These are phyloP conservation scores for Hozukius guyotensis DNA, from an alignment of 2,797 vertebrate species.

Conservation along the genomic window DNA sequence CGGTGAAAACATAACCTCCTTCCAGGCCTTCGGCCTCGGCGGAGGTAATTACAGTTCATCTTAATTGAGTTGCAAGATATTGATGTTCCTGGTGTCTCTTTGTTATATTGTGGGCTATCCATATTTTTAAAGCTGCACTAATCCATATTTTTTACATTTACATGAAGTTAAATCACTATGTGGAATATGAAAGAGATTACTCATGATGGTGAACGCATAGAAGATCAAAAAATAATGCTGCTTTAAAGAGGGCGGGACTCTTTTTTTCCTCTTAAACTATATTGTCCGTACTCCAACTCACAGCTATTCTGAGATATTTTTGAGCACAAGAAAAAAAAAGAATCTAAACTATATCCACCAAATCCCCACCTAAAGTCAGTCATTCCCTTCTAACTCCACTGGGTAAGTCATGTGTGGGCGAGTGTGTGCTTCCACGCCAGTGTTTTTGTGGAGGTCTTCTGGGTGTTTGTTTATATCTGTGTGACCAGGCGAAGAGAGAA, in stretches of 20 bases:
- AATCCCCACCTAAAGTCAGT: constrained; percentile 43
- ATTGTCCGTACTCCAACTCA: neutral
- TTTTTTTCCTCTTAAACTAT: neutral
- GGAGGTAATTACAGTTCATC: neutral
- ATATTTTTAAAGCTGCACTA: neutral
- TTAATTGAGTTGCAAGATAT: neutral
- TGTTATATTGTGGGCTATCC: neutral
- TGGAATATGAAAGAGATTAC: neutral
- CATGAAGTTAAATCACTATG: neutral
- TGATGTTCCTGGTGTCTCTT: neutral
- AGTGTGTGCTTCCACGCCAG: constrained; percentile 25
- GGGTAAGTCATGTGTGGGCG: constrained; percentile 21
- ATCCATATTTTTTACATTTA: neutral
- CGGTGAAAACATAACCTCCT: too few species aligned
- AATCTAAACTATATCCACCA: constrained; percentile 9
- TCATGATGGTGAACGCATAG: neutral
- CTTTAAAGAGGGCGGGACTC: neutral
- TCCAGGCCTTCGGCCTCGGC: too few species aligned
- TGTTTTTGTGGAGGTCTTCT: constrained; percentile 27
- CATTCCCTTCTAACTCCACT: constrained; percentile 33
- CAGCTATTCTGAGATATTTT: constrained; percentile 32
- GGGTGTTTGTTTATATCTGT: constrained; percentile 62
- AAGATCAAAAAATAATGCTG: neutral
- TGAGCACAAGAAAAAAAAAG: constrained; percentile 14
- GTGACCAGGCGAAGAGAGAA: constrained; percentile 54